Percentiles rank a stretch among this genome's conserved stretches.
Conservation (phyloP, 2,797 vertebrate genomes). For the Cyclura pinguis region DNA sequence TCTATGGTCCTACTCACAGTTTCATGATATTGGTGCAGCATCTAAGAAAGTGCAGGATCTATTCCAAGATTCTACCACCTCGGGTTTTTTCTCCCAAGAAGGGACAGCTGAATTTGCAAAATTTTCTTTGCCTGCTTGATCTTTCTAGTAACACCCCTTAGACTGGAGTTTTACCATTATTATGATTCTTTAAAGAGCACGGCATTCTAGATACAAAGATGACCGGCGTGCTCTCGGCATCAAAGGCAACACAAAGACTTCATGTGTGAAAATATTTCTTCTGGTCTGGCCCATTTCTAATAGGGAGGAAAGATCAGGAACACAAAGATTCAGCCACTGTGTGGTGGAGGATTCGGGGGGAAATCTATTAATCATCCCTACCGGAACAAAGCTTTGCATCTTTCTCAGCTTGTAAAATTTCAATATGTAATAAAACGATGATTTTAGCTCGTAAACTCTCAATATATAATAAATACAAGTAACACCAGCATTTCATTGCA, state of each 20-base stretch:
- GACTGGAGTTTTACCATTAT: neutral
- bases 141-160: neutral
- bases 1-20: neutral
- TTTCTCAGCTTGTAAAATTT: constrained; percentile 45
- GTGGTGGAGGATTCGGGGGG: neutral
- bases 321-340: neutral
- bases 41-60: neutral
- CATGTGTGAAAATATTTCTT: neutral
- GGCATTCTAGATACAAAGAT: neutral
- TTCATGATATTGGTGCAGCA: neutral
- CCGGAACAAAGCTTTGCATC: constrained; percentile 21
- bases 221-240: neutral
- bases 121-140: neutral
- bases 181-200: neutral
- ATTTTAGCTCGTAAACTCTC: constrained; percentile 42
- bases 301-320: neutral
- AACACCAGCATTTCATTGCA: neutral
- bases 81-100: neutral
- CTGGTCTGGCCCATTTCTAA: neutral
- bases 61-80: neutral
- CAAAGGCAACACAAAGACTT: neutral
- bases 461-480: neutral
- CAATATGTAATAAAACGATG: constrained; percentile 43
- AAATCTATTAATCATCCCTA: neutral
- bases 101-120: neutral